Evolutionary conservation across 2,113 vertebrate species (phyloP), one percentile per base, ranked within the genome.

Genomic region (Pollimyrus isidori): DNA sequence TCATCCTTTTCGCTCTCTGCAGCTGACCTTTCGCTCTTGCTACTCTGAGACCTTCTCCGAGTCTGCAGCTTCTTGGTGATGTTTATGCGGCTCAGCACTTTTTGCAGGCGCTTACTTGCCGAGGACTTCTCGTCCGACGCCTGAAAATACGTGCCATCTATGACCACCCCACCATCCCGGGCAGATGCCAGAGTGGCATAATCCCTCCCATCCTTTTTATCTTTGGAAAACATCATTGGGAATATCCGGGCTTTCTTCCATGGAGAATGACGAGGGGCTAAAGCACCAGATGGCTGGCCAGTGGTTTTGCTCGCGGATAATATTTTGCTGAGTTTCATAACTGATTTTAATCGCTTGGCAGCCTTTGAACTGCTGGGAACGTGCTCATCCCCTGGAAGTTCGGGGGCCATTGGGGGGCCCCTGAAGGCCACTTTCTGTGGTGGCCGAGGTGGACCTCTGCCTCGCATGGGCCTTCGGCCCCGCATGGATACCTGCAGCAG

Each of bases 181-280:
- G 92, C 92, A 0, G 94, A 94, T 35, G 92, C 90, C 86, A 94
- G 58, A 93, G 96, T 91, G 92, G 95, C 92, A 50, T 96, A 94
- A 50, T 95, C 95, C 15, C 94, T 93, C 26, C 91, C 91, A 10
- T 91, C 1, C 0, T 93, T 92, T 42, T 95, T 94, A 91, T 89
- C 94, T 94, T 90, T 95, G 93, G 90, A 96, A 93, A 30, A 96
- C 35, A 26, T 95, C 93, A 96, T 93, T 0, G 98, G 98, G 91
- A 96, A 95, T 87, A 99, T 96, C 92, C 95, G 96, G 90, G 97
- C 95, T 92, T 96, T 97, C 92, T 95, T 99, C 98, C 98, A 98
- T 0, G 95, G 95, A 0, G 94, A 93, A 82, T 91, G 95, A 89
- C 94, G 90, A 35, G 91, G 86, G 5, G 93, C 90, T 88, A 88